phyloP scores from a whole-genome alignment of 2,888 invertebrate genomes.

The Papilio demoleus region DNA sequence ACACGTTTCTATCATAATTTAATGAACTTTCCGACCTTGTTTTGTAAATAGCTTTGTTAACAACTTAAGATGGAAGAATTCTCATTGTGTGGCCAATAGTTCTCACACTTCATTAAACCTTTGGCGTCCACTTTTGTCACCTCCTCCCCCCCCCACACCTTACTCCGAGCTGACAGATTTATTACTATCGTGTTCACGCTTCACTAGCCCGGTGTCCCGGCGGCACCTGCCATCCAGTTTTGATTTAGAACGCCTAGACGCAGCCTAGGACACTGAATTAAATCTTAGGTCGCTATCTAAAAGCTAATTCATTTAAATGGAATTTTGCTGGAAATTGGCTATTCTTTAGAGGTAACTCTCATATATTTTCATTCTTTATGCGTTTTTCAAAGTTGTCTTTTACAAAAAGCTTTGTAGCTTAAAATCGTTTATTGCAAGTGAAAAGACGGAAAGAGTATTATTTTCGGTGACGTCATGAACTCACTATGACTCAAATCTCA shows the following conservation, averaged over 20 bases:
- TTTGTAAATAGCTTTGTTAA: too few relatives aligned
- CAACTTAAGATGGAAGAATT: not conserved
- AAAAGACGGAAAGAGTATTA: too few relatives aligned
- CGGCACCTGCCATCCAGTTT: slow-evolving; percentile 67
- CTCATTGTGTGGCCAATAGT: slow-evolving; percentile 38
- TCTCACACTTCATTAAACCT: slow-evolving; percentile 59
- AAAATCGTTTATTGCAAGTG: too few relatives aligned
- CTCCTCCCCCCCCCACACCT: slow-evolving; percentile 46
- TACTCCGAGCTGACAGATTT: slow-evolving; percentile 54
- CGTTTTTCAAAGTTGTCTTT: too few relatives aligned
- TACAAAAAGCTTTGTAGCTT: too few relatives aligned
- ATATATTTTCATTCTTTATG: not conserved
- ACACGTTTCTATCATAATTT: too few relatives aligned
- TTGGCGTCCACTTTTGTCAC: slow-evolving; percentile 54
- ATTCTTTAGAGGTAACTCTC: not conserved
- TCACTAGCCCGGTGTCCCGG: slow-evolving; percentile 58
- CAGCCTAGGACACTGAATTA: slow-evolving; percentile 65
- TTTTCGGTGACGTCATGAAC: too few relatives aligned
- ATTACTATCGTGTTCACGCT: slow-evolving; percentile 71
- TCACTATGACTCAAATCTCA: too few relatives aligned
- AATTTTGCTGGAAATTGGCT: slow-evolving; percentile 15
- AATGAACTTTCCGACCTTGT: too few relatives aligned
- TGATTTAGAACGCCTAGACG: slow-evolving; percentile 65
- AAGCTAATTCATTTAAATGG: slow-evolving; percentile 27
- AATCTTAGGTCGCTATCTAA: slow-evolving; percentile 52